phyloP scores from a whole-genome alignment of 2,113 vertebrate genomes.

The Pogonocichla stellata region DNA sequence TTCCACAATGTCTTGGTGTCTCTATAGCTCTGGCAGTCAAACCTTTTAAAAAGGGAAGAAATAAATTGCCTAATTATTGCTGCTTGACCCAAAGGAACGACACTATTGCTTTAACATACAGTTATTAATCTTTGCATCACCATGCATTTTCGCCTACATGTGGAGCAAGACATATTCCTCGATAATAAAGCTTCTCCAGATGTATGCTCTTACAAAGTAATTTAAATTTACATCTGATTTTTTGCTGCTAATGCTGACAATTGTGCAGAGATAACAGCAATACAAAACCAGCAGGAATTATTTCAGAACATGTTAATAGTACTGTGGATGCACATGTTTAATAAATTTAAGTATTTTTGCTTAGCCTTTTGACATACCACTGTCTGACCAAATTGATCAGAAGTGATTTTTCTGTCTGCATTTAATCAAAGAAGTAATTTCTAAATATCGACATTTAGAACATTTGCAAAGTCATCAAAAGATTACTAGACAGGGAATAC shows the following conservation, averaged over 20 bases:
- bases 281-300: background rate
- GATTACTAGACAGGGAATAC: background rate
- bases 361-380: background rate
- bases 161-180: background rate
- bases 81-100: background rate
- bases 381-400: background rate
- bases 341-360: background rate
- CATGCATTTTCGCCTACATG: background rate
- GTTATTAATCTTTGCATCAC: background rate
- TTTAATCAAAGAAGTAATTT: background rate
- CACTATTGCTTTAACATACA: background rate
- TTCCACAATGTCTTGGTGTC: background rate
- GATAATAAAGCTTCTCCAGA: background rate
- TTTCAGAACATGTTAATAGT: background rate
- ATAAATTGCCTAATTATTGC: background rate
- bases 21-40: background rate
- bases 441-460: background rate
- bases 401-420: background rate
- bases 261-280: background rate
- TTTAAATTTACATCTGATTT: background rate
- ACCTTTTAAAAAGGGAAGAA: background rate
- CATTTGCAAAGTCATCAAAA: background rate
- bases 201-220: background rate
- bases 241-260: background rate
- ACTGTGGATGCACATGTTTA: accelerated